Base-by-base conservation (phyloP, 2,888 invertebrate species). In the Chrysomela aeneicollis region DNA sequence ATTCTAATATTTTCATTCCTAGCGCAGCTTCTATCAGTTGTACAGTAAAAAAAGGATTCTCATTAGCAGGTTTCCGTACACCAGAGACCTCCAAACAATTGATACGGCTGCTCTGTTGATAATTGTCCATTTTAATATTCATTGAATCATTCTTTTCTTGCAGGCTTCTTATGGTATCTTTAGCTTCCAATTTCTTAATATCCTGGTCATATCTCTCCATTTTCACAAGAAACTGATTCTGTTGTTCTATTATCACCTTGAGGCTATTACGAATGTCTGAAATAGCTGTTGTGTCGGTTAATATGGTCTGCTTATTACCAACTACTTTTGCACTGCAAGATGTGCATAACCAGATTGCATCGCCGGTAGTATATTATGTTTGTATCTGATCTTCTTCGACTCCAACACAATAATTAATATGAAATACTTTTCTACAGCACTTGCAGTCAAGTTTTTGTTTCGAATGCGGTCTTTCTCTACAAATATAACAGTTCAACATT, bases 401-500 rank as follows among this genome's bases (percentile, higher is more conserved):
- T 18, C 22, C 51, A 9, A 51, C 26, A 21, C 51, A n/a, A n/a
- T n/a, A 51, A 15, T 51, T 22, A 26, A 26, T 26, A 22, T 21
- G 51, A 17, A 10, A 19, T 2, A 51, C 21, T 26, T 51, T 51
- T n/a, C 22, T 15, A 26, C 51, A 51, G 12, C 51, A 51, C 21
- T 21, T 51, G 12, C 51, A 51, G 22, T 21, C 26, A 12, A 51
- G 21, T 21, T 51, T 51, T 2, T 26, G 51, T 51, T 21, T 51
- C 15, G 22, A 12, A 10, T 21, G 22, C 12, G 51, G 51, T 8
- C 51, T 21, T 51, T 17, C 51, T 26, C 22, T 22, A 51, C 51
- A 51, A 21, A 51, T 51, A n/a, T 51, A 21, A 21, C 51, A 51
- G 26, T 51, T 51, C 6, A 22, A 51, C 51, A 51, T 51, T 51